Conservation (phyloP, 2,888 invertebrate genomes). For the Callinectes sapidus region DNA sequence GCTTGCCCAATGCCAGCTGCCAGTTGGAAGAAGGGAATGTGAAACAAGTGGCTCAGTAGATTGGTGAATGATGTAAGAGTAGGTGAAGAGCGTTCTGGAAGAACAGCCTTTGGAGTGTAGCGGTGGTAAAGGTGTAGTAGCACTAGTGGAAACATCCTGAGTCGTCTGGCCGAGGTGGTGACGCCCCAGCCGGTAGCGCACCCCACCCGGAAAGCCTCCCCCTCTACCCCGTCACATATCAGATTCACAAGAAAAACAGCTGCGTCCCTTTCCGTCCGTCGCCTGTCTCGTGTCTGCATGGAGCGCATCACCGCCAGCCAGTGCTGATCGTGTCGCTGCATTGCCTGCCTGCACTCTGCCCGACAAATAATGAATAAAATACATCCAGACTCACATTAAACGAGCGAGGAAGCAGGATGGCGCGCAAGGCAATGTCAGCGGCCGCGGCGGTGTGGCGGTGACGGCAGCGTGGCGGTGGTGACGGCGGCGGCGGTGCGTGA, state of each 20-base stretch:
- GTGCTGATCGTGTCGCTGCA: neutral
- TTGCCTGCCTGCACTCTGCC: neutral
- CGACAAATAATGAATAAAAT: neutral
- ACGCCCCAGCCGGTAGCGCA: neutral
- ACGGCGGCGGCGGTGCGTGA: conserved; percentile 28
- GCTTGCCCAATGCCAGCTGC: neutral
- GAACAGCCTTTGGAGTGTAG: neutral
- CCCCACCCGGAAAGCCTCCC: neutral
- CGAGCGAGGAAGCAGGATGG: neutral
- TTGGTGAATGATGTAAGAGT: neutral
- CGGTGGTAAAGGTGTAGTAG: neutral
- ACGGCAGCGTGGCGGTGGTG: neutral
- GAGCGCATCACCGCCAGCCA: neutral
- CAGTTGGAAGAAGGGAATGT: neutral
- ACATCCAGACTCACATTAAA: neutral
- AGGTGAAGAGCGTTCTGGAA: neutral
- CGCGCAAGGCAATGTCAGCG: conserved; percentile 16
- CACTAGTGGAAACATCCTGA: neutral
- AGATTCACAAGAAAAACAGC: conserved; percentile 3
- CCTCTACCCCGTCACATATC: neutral
- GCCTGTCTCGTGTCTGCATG: neutral
- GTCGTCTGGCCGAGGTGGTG: neutral
- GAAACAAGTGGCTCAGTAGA: neutral
- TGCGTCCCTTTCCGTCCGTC: neutral
- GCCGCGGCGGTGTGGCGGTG: neutral